Percentiles rank a stretch among this genome's conserved stretches.
phyloP scores from a whole-genome alignment of 2,888 invertebrate species.

The Nymphalis c-album region DNA sequence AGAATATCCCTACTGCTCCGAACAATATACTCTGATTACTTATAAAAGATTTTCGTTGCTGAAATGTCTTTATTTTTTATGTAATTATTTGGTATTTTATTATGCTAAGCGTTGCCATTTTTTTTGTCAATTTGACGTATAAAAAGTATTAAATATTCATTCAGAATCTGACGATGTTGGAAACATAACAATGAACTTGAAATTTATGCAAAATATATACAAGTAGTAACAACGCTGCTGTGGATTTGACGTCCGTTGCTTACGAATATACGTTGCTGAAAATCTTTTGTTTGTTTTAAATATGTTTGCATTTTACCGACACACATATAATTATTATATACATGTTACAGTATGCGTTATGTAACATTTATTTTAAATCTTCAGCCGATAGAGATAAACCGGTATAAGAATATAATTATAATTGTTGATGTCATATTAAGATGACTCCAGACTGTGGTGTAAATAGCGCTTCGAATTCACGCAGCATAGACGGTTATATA shows the following conservation, averaged over 20 bases:
- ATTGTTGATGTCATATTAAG: too few relatives aligned
- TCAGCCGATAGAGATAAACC: too few relatives aligned
- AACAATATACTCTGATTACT: too few relatives aligned
- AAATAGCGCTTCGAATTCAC: too few relatives aligned
- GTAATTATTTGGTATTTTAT: neutral
- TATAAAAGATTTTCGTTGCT: neutral
- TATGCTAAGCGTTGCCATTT: neutral
- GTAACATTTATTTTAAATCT: too few relatives aligned
- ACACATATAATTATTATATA: neutral
- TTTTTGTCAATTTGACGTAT: neutral
- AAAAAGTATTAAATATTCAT: conserved; percentile 7
- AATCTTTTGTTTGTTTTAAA: neutral
- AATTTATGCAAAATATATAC: conserved; percentile 6
- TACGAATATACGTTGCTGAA: neutral
- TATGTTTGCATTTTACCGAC: neutral
- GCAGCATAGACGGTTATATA: too few relatives aligned
- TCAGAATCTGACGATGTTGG: conserved; percentile 4
- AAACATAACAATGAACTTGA: neutral
- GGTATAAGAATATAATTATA: too few relatives aligned
- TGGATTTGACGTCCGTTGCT: neutral
- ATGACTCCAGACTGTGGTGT: too few relatives aligned
- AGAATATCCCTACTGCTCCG: too few relatives aligned
- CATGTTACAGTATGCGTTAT: too few relatives aligned
- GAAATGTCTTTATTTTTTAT: neutral
- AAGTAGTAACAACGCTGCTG: conserved; percentile 1